Evolutionary conservation across 1,140 invertebrate species (phyloP).

Genomic region (Thaumatotibia leucotreta): DNA sequence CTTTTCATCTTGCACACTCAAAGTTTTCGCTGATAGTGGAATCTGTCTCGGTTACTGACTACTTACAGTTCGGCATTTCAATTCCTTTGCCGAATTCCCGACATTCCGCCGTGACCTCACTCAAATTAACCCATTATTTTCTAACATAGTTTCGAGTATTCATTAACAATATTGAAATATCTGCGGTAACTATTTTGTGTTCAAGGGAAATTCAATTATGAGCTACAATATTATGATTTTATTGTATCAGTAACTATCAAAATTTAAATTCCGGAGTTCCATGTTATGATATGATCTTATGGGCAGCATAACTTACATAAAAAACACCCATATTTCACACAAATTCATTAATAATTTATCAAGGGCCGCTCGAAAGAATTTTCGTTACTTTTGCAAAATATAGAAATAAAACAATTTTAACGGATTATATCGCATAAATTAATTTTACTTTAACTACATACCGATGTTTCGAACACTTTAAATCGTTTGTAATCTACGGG

Average conservation of each 20-base stretch:
- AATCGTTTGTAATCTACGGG: too few species aligned
- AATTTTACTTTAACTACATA: too few species aligned
- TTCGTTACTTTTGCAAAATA: too few species aligned
- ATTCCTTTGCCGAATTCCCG: slow-evolving; percentile 33
- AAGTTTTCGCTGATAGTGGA: slow-evolving; percentile 12
- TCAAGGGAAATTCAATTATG: not conserved
- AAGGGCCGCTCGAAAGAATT: too few species aligned
- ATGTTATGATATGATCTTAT: too few species aligned
- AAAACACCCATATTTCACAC: too few species aligned
- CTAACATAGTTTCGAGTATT: slow-evolving; percentile 26
- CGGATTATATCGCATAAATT: too few species aligned
- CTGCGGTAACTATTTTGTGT: not conserved
- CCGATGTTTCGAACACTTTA: too few species aligned
- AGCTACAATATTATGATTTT: not conserved
- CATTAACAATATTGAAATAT: slow-evolving; percentile 10
- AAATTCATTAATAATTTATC: too few species aligned
- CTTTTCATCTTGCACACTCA: not conserved
- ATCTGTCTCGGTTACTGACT: slow-evolving; percentile 25
- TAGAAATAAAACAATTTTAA: too few species aligned
- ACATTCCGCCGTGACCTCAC: slow-evolving; percentile 26
- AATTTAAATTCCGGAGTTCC: too few species aligned
- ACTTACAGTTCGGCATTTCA: slow-evolving; percentile 28
- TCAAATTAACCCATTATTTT: slow-evolving; percentile 42
- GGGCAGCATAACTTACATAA: too few species aligned
- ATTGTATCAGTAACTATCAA: not conserved